phyloP scores from a whole-genome alignment of 2,888 invertebrate species.

The Ophion obscuratus region DNA sequence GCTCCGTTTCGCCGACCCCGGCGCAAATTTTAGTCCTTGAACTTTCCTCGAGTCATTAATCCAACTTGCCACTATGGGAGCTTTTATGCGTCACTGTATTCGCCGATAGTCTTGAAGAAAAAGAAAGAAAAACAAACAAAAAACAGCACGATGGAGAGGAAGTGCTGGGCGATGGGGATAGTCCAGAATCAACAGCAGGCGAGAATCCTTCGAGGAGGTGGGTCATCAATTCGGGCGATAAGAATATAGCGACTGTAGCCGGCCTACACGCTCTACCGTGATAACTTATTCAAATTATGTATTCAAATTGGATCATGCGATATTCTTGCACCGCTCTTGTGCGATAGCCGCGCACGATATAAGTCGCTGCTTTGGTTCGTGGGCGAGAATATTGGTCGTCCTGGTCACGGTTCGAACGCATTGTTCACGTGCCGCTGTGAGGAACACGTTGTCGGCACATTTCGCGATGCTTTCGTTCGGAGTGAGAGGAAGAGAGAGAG shows the following conservation, averaged over 20 bases:
- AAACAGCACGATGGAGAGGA: conserved; percentile 34
- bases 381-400: conserved; percentile 5
- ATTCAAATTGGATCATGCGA: conserved; percentile 69
- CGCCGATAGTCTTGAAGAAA: conserved; percentile 23
- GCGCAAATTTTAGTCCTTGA: conserved; percentile 66
- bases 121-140: conserved; percentile 41
- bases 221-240: conserved; percentile 37
- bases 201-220: conserved; percentile 26
- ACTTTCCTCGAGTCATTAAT: conserved; percentile 70
- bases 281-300: conserved; percentile 68
- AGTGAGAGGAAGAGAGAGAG: background rate
- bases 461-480: conserved; percentile 23
- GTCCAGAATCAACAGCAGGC: conserved; percentile 7
- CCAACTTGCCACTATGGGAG: conserved; percentile 61
- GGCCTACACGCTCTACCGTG: conserved; percentile 50
- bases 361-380: background rate
- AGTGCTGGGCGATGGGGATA: background rate
- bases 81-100: conserved; percentile 31
- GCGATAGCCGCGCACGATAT: background rate
- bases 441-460: conserved; percentile 13
- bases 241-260: conserved; percentile 18
- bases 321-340: conserved; percentile 45
- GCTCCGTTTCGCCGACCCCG: conserved; percentile 27
- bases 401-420: conserved; percentile 36
- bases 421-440: conserved; percentile 25